These are phyloP conservation scores for Gopherus flavomarginatus DNA, from an alignment of 2,113 vertebrate species.

Conservation along the genomic window DNA sequence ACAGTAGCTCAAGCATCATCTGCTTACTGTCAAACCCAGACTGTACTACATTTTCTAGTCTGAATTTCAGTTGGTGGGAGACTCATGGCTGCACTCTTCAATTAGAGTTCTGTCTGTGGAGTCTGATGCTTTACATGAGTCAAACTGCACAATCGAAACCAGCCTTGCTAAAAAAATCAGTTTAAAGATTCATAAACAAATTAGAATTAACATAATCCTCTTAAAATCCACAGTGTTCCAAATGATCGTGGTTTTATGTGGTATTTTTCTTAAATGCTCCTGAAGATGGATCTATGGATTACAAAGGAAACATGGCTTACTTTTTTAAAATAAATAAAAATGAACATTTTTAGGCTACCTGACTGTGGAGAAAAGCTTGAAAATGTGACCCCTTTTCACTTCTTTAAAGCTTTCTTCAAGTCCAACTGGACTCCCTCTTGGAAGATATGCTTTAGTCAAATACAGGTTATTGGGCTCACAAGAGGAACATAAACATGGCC, in stretches of 20 bases:
- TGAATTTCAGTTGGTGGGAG: background rate
- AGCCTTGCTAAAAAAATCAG: background rate
- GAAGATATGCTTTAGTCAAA: background rate
- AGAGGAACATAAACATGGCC: no score
- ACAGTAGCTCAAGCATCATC: background rate
- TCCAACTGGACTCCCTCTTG: background rate
- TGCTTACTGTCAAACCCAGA: background rate
- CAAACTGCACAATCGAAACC: background rate
- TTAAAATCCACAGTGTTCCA: background rate
- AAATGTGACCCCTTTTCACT: background rate
- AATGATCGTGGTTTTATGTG: background rate
- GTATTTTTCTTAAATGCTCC: background rate
- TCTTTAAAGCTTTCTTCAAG: background rate
- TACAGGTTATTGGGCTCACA: background rate
- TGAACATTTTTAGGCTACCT: background rate
- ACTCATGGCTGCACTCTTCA: accelerated
- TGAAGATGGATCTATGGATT: background rate
- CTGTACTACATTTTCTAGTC: accelerated
- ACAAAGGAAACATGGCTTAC: background rate
- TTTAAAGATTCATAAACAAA: background rate
- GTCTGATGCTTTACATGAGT: background rate
- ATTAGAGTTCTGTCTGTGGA: background rate
- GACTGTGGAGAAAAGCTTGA: background rate
- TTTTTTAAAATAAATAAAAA: background rate
- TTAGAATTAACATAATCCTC: background rate